These are phyloP conservation scores for Leucophenga maculata DNA, from an alignment of 2,888 invertebrate species.

Conservation along the genomic window DNA sequence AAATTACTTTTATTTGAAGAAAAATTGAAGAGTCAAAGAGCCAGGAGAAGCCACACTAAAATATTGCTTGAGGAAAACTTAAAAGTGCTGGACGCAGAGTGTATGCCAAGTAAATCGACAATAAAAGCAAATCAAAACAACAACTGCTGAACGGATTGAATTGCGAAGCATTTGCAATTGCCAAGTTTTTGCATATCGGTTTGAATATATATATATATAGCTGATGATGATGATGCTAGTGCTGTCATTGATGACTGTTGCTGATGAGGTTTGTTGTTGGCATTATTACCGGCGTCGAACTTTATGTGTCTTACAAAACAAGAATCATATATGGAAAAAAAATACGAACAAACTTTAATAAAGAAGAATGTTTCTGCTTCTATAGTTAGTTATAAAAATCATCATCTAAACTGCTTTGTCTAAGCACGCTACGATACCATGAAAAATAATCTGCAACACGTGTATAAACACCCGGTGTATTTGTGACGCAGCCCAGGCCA, in stretches of 20 bases:
- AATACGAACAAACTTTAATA: no score
- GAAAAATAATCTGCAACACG: no score
- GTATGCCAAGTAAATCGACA: neutral
- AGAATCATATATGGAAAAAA: no score
- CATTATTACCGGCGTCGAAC: neutral
- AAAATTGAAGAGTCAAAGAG: constrained; percentile 18
- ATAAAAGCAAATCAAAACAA: neutral
- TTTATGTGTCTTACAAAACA: no score
- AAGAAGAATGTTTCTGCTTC: no score
- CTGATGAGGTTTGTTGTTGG: constrained; percentile 5
- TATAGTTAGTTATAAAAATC: no score
- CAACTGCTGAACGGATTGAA: no score
- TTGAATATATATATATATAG: neutral
- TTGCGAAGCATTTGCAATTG: neutral
- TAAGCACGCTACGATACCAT: no score
- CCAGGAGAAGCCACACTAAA: neutral
- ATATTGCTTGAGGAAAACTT: neutral
- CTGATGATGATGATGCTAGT: constrained; percentile 5
- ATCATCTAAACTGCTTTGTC: no score
- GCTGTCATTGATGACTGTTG: neutral
- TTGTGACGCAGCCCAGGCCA: constrained; percentile 19
- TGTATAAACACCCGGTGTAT: constrained; percentile 22
- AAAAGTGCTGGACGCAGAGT: neutral
- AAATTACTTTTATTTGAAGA: constrained; percentile 23
- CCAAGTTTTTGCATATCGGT: constrained; percentile 16